Percentiles rank a stretch among this genome's conserved stretches.
These are phyloP conservation scores for Alouatta palliata DNA, from an alignment of 2,113 vertebrate species.

Conservation along the genomic window DNA sequence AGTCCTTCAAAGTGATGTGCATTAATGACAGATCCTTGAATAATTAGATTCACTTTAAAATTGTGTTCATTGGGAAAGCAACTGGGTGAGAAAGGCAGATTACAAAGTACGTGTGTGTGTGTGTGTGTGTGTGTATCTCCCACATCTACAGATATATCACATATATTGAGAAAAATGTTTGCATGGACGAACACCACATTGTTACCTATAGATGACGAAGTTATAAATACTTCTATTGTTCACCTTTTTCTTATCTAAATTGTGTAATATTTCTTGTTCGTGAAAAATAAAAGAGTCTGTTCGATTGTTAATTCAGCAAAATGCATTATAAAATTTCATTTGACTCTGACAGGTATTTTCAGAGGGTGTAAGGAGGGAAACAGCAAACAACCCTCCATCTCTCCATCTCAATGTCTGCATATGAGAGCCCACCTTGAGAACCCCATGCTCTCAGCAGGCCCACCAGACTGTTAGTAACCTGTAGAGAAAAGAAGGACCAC, in stretches of 20 bases:
- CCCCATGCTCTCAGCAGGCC: background rate
- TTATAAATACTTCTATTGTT: background rate
- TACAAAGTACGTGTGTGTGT: background rate
- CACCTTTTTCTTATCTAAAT: background rate
- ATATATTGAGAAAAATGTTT: background rate
- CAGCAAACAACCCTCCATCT: background rate
- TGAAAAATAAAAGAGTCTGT: background rate
- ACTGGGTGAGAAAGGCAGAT: background rate
- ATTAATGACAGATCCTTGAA: background rate
- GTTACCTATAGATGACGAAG: background rate
- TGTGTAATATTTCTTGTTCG: background rate
- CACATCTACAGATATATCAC: background rate
- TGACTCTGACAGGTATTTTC: background rate
- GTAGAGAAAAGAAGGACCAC: background rate
- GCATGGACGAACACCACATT: background rate
- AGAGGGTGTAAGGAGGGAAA: background rate
- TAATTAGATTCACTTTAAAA: constrained; percentile 18
- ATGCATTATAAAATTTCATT: background rate
- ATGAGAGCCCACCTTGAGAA: rapidly evolving
- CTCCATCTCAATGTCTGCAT: background rate
- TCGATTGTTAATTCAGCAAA: background rate
- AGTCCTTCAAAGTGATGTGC: background rate
- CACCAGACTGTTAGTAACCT: background rate
- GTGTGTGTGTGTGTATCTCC: background rate
- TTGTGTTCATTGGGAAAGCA: background rate